Evolutionary conservation across 2,113 vertebrate genomes (phyloP).

Genomic region (Cynocephalus volans): DNA sequence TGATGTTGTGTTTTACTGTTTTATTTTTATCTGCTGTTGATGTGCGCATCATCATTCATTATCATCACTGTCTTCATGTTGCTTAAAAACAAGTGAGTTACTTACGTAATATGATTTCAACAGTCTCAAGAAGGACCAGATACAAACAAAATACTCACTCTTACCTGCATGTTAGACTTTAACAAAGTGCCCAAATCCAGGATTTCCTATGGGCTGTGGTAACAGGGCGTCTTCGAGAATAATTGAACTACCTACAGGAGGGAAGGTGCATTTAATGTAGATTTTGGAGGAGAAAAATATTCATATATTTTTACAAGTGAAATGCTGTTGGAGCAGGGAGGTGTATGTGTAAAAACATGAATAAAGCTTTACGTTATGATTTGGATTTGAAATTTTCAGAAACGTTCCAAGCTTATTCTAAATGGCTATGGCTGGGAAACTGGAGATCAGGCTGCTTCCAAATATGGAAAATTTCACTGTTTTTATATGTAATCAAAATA

Average conservation of each 20-base stretch:
- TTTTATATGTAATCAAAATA: neutral
- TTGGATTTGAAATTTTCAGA: slow-evolving; percentile 22
- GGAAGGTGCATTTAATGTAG: neutral
- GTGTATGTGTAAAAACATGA: neutral
- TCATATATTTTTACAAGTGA: neutral
- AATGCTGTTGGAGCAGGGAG: neutral
- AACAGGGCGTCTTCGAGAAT: neutral
- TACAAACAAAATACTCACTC: neutral
- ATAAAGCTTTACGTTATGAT: neutral
- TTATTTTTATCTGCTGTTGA: neutral
- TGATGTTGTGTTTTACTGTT: neutral
- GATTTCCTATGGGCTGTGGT: too few relatives aligned
- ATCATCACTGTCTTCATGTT: neutral
- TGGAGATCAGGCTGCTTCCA: neutral
- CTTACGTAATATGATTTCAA: neutral
- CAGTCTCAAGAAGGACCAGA: neutral
- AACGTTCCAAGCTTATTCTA: neutral
- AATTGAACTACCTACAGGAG: neutral
- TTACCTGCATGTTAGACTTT: neutral
- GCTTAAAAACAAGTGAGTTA: neutral
- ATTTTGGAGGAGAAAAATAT: neutral
- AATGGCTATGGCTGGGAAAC: neutral
- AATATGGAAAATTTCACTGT: neutral
- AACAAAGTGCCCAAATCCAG: neutral
- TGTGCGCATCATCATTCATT: neutral